Conservation (phyloP, 2,797 vertebrate species). For the Morelia viridis region DNA sequence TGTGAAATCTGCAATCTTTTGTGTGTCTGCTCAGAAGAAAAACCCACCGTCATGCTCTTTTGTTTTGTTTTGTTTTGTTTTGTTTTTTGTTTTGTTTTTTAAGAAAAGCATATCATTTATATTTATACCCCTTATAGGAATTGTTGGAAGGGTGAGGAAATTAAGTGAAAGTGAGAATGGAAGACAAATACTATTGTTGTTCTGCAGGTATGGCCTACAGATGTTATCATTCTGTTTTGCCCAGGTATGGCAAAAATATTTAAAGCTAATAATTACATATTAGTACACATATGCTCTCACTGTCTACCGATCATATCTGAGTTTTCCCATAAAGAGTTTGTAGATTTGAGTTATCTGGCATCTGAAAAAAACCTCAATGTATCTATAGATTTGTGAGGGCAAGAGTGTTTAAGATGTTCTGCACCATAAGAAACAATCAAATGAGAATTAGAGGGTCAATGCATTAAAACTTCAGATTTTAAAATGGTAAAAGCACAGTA, state of each 20-base stretch:
- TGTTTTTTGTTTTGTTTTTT: no score
- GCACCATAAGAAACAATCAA: neutral
- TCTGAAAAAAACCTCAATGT: neutral
- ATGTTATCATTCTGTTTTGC: conserved; percentile 75
- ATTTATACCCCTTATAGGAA: neutral
- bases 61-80: no score
- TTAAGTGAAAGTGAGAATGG: conserved; percentile 47
- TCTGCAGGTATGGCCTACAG: conserved; percentile 74
- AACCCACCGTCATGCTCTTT: neutral
- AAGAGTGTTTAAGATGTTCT: neutral
- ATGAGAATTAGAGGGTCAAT: neutral
- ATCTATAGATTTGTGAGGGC: neutral
- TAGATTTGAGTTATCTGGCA: conserved; percentile 3
- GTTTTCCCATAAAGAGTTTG: conserved; percentile 42
- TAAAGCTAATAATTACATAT: conserved; percentile 74
- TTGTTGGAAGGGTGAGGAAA: neutral
- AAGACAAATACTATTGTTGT: conserved; percentile 72
- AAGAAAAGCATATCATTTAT: neutral
- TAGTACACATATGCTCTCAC: conserved; percentile 72
- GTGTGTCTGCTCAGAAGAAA: neutral
- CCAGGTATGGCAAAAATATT: conserved; percentile 79
- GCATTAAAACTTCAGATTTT: neutral
- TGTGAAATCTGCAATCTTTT: neutral
- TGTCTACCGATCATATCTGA: conserved; percentile 68
- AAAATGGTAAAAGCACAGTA: neutral